These are phyloP conservation scores for Hippocampus kuda DNA, from an alignment of 2,797 vertebrate species.

Conservation along the genomic window DNA sequence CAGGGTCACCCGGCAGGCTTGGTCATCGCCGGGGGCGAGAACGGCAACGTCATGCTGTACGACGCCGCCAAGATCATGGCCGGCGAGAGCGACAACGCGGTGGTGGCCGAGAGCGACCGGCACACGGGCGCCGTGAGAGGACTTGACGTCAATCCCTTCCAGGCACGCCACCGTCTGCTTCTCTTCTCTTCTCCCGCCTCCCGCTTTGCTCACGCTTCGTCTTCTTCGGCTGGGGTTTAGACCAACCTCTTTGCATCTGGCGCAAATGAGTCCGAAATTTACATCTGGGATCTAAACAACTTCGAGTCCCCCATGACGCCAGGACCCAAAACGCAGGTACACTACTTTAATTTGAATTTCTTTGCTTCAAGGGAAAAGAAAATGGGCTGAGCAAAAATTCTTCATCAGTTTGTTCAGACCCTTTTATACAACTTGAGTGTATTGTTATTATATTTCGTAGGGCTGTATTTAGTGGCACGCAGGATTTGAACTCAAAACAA, in stretches of 20 bases:
- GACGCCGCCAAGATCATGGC: conserved; percentile 84
- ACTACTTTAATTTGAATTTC: background rate
- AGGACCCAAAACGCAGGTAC: conserved; percentile 84
- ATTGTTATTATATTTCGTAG: too few species aligned
- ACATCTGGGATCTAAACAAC: conserved; percentile 97
- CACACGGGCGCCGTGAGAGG: conserved; percentile 90
- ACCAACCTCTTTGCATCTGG: conserved; percentile 90
- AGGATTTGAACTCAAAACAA: too few species aligned
- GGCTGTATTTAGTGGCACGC: too few species aligned
- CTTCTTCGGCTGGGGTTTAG: conserved; percentile 50
- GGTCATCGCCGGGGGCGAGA: conserved; percentile 89
- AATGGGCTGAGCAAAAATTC: too few species aligned
- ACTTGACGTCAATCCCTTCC: conserved; percentile 88
- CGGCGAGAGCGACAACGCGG: conserved; percentile 71
- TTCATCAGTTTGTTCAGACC: too few species aligned
- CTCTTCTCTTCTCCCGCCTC: background rate
- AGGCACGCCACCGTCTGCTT: conserved; percentile 58
- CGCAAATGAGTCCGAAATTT: conserved; percentile 97
- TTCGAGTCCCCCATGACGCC: conserved; percentile 94
- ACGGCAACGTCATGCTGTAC: conserved; percentile 88
- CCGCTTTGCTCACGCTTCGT: background rate
- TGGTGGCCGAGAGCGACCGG: conserved; percentile 82
- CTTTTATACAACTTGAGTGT: too few species aligned
- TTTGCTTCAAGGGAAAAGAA: too few species aligned
- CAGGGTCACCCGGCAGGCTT: conserved; percentile 72